Evolutionary conservation across 2,797 vertebrate genomes (phyloP), one percentile per base, ranked within the genome.

Genomic region (Ibycter americanus): DNA sequence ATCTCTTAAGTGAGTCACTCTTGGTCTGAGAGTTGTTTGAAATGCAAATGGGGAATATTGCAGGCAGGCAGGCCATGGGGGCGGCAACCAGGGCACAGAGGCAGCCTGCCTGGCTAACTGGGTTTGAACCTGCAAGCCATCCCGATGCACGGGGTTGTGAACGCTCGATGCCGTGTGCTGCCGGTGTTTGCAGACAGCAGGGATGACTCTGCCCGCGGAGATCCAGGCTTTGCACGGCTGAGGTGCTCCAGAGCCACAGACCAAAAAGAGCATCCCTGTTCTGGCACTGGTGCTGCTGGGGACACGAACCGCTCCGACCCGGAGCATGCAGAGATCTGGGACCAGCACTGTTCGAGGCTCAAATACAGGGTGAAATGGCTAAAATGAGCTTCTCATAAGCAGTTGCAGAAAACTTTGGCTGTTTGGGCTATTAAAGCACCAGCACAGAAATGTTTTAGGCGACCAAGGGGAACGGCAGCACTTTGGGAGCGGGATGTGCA

Each of bases 291-390:
- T 7, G 40, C n/a, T 29, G 52, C 29, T 31, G 59, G 29, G 29
- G 32, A 3, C 32, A 14, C 0, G 1, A 20, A 13, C 22, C 2
- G 1, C 49, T 29, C 29, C 3, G 31, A 8, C 1, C 40, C 9
- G 82, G 29, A 42, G 42, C 6, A 0, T 0, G 3, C 6, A 3
- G 31, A 5, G 22, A 4, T 36, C 52, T 36, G 83, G 12, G 49
- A 21, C 54, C 63, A 32, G 40, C 22, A 9, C 27, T 1, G 0
- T 17, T 54, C 0, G 6, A 20, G 49, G 1, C 38, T 46, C 42
- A 81, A 55, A 54, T 9, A 7, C 0, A 3, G 38, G 14, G 11
- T 38, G 8, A 8, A 72, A 47, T 1, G 12, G 15, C 54, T 68
- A n/a, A 9, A 66, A 70, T 23, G 1, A n/a, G 29, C 29, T 63